Conservation (phyloP, 2,113 vertebrate species). For the Muntiacus reevesi region DNA sequence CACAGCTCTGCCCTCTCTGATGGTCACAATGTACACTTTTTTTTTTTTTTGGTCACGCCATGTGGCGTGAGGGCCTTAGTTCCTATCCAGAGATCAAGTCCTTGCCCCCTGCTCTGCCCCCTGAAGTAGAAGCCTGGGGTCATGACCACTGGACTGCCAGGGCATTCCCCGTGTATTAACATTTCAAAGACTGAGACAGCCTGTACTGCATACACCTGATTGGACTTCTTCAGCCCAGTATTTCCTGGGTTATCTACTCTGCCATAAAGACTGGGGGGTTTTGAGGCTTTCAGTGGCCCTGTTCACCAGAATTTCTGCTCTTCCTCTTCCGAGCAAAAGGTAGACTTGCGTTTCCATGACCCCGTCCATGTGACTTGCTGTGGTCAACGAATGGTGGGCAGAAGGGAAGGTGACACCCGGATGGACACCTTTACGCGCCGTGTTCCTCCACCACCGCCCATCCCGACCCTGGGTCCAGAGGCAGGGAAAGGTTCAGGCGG, state of each 20-base stretch:
- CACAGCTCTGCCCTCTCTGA: not conserved
- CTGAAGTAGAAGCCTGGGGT: not conserved
- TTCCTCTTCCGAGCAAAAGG: not conserved
- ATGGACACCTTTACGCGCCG: not conserved
- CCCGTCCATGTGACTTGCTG: not conserved
- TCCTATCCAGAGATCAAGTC: not conserved
- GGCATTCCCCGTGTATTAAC: not conserved
- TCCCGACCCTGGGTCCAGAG: not conserved
- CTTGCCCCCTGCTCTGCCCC: not conserved
- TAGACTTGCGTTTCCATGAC: not conserved
- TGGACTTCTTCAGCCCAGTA: not conserved
- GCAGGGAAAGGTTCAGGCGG: not conserved
- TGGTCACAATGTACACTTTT: not conserved
- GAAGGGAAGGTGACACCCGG: not conserved
- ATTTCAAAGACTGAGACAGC: not conserved
- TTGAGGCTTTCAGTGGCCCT: too few relatives aligned
- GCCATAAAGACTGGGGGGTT: not conserved
- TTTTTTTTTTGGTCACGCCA: rapidly evolving
- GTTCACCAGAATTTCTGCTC: not conserved
- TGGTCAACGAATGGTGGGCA: not conserved
- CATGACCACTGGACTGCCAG: not conserved
- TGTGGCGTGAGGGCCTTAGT: not conserved
- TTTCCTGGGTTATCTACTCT: not conserved
- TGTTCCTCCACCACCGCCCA: rapidly evolving
- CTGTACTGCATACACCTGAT: rapidly evolving